A percentile compares a stretch with the other conserved stretches of the same genome.
Evolutionary conservation across 2,888 invertebrate species (phyloP).

Genomic region (Aricia artaxerxes): DNA sequence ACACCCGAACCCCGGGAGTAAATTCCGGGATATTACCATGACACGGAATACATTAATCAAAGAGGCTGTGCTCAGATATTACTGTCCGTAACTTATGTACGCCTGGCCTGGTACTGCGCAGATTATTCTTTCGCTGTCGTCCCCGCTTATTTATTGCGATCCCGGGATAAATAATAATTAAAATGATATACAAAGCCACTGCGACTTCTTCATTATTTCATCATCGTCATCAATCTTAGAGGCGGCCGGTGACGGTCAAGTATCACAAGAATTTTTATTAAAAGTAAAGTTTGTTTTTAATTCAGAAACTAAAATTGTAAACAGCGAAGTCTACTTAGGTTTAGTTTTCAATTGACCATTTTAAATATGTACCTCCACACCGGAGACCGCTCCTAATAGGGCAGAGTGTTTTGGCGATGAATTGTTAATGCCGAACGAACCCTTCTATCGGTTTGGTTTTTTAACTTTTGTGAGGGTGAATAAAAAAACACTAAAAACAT

Average conservation of each 20-base stretch:
- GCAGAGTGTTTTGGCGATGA: conserved; percentile 70
- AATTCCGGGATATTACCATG: conserved; percentile 72
- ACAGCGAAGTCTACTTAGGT: not conserved
- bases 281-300: not conserved
- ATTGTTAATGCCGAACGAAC: conserved; percentile 68
- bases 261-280: no score
- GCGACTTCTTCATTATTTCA: not conserved
- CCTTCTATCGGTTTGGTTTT: conserved; percentile 55
- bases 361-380: conserved; percentile 63
- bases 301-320: conserved; percentile 5
- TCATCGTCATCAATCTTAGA: not conserved
- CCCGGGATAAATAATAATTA: conserved; percentile 29
- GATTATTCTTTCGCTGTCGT: conserved; percentile 46
- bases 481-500: conserved; percentile 19
- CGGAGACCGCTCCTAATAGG: conserved; percentile 59
- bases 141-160: conserved; percentile 45
- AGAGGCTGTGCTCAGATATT: conserved; percentile 63
- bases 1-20: conserved; percentile 62
- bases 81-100: conserved; percentile 66
- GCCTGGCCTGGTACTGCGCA: conserved; percentile 56
- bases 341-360: conserved; percentile 45
- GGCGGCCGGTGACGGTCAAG: no score
- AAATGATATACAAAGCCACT: conserved; percentile 29
- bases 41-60: conserved; percentile 78
- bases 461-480: conserved; percentile 20